Base-by-base conservation (phyloP, 2,113 vertebrate species). In the Geothlypis trichas region DNA sequence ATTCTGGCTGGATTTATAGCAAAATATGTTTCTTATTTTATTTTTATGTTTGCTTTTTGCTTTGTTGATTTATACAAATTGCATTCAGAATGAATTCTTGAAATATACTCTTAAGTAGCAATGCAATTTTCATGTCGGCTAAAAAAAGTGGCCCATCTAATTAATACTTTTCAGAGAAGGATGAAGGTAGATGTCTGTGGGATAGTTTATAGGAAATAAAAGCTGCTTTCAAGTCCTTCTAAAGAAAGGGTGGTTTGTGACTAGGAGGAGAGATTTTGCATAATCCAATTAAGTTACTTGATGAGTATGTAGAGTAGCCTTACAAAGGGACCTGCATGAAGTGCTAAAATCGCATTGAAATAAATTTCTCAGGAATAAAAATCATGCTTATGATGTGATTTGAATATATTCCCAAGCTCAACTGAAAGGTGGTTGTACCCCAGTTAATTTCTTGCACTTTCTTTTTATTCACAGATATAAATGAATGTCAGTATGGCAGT, bases 401-500 rank as follows among this genome's bases (percentile, higher is more conserved):
- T 63, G 30, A 90, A 54, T 75, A 37, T 66, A 44, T 90, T 79
- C 18, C 61, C 39, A 69, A 51, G 31, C 23, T 74, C 21, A 66
- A 0, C 10, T 79, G 31, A 74, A 62, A 87, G 39, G 2, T 39
- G 22, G 1, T 37, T 78, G 11, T 65, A 62, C 8, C 31, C 22
- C 68, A 65, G 28, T 42, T 55, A 59, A 71, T 62, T 72, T 39
- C 23, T 84, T 71, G 13, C 0, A 0, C 22, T 90, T 91, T 62
- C 7, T 95, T 96, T 90, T 31, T 94, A 51, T 91, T 97, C 84
- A 54, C 96, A 99, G 99, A 99, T 97, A 90, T 98, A 66, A 98
- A 99, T 84, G 99, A 99, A 97, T 99, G 99, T 95, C 98, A 98
- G 81, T 98, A 99, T 89, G 98, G 98, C 76, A 98, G 80, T 63